Conservation (phyloP, 2,113 vertebrate species). For the Motacilla alba region DNA sequence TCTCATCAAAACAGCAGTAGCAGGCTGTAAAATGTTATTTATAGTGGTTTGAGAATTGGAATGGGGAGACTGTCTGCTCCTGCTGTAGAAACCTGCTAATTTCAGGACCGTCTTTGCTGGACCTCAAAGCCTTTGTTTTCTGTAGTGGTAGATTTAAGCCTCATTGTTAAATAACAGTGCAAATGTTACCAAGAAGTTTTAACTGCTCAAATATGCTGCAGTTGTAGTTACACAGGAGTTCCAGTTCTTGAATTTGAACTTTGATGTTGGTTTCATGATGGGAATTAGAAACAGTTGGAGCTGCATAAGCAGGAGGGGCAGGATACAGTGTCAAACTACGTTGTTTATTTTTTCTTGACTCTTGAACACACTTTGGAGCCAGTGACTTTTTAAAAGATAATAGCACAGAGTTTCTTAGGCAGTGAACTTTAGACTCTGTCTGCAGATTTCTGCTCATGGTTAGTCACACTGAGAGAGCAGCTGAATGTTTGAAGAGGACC, state of each 20-base stretch:
- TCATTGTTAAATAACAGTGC: neutral
- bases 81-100: neutral
- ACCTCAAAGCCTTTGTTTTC: neutral
- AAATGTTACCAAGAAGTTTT: neutral
- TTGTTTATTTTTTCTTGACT: neutral
- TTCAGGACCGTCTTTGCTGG: neutral
- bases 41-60: neutral
- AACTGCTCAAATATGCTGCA: neutral
- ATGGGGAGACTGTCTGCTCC: neutral
- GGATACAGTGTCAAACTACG: accelerated
- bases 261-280: neutral
- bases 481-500: neutral
- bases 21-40: accelerated
- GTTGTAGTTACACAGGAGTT: neutral
- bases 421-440: neutral
- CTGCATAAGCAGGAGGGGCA: neutral
- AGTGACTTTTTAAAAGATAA: neutral
- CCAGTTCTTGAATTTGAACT: neutral
- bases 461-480: neutral
- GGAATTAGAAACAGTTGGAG: neutral
- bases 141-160: neutral
- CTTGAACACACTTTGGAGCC: neutral
- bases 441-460: neutral
- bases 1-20: neutral
- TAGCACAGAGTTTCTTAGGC: neutral